Evolutionary conservation across 2,888 invertebrate species (phyloP), one percentile per base, ranked within the genome.

Genomic region (Elegia similella): DNA sequence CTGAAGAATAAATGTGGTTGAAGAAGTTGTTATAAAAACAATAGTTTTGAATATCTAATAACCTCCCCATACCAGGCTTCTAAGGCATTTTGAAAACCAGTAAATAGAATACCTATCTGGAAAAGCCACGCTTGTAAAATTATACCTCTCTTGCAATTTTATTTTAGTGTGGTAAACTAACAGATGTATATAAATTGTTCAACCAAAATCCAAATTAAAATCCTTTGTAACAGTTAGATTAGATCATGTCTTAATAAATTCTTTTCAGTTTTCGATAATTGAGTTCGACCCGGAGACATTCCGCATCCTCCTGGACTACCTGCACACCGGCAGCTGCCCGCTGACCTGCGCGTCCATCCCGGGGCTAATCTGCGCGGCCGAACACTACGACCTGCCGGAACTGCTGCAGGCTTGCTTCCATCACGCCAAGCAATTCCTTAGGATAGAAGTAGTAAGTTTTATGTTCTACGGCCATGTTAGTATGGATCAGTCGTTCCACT

Each of bases 221-320:
- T 8, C 10, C 32, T 32, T 32, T 8, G 7, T 32, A 2, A 32
- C 1, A 1, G 7, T 32, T 32, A 1, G 2, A 34, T 34, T 3
- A 38, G 12, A 8, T n/a, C n/a, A n/a, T 2, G 5, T 5, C 2
- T 38, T 38, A 12, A 38, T 38, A n/a, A 5, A 38, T 38, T 6
- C 38, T 2, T 48, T 87, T n/a, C 91, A 95, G 95, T 98, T 98
- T 89, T 96, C 96, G 66, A 97, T 98, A 79, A 98, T 98, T 77
- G 98, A 98, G 88, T 98, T 98, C 86, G 98, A 98, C 88, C 96
- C 97, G 47, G 98, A 98, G 67, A 98, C 98, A 8, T 98, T 98
- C 88, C 94, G 97, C 62, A 96, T 97, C 70, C 92, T 98, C 2
- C 90, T 98, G 84, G 97, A 98, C 86, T 98, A 98, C 86, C 92